Evolutionary conservation across 2,797 vertebrate species (phyloP).

Genomic region (Semotilus atromaculatus): DNA sequence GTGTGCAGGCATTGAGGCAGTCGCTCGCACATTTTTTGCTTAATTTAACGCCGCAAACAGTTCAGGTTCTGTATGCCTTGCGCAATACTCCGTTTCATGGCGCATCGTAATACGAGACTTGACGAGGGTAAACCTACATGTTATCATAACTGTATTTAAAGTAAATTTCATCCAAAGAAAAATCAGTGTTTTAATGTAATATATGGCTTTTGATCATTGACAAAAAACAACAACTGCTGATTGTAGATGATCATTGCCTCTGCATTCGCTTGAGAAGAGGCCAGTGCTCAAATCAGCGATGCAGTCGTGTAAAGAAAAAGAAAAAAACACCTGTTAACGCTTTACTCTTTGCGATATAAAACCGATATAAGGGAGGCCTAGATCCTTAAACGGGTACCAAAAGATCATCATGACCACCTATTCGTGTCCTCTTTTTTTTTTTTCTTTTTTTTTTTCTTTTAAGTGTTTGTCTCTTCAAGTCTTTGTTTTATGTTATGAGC

Average conservation of each 20-base stretch:
- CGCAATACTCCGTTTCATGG: constrained; percentile 2
- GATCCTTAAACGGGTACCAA: constrained; percentile 42
- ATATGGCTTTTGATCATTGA: constrained; percentile 46
- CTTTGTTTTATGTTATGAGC: constrained; percentile 54
- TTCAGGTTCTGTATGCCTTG: constrained; percentile 14
- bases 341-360: constrained; percentile 14
- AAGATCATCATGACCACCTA: constrained; percentile 32
- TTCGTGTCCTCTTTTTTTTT: constrained; percentile 29
- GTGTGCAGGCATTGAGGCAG: constrained; percentile 5
- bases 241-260: constrained; percentile 15
- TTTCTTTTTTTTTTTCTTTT: no score
- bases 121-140: constrained; percentile 3
- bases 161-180: constrained; percentile 50
- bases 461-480: constrained; percentile 48
- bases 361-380: constrained; percentile 7
- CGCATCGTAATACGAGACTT: constrained; percentile 1
- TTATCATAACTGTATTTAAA: constrained; percentile 29
- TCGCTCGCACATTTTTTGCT: not conserved
- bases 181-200: constrained; percentile 56
- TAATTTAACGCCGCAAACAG: constrained; percentile 6
- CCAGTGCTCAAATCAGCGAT: not conserved
- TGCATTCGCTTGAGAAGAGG: constrained; percentile 20
- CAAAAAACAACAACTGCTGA: constrained; percentile 30
- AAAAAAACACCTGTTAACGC: not conserved
- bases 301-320: constrained; percentile 14